Evolutionary conservation across 2,888 invertebrate genomes (phyloP).

Genomic region (Scotopteryx bipunctaria): DNA sequence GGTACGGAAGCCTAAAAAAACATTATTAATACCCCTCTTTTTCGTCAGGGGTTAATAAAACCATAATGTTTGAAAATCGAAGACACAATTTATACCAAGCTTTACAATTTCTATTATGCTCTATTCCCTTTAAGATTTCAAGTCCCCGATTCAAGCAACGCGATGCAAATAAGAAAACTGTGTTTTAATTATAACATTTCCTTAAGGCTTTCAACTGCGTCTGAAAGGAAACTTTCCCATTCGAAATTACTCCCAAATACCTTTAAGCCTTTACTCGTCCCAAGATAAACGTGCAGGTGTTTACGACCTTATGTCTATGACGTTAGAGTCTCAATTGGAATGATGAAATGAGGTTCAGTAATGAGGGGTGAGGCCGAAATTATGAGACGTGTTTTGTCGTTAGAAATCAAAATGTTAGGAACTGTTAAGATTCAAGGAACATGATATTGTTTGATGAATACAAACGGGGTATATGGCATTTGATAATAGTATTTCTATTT

Average conservation of each 20-base stretch:
- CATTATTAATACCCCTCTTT: too few relatives aligned
- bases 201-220: constrained; percentile 45
- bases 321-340: constrained; percentile 30
- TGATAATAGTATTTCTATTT: background rate
- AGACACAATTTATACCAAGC: too few relatives aligned
- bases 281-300: constrained; percentile 14
- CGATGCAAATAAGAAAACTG: constrained; percentile 39
- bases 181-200: constrained; percentile 60
- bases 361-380: constrained; percentile 55
- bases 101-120: too few relatives aligned
- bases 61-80: too few relatives aligned
- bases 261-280: constrained; percentile 39
- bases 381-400: constrained; percentile 74
- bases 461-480: constrained; percentile 45
- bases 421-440: constrained; percentile 46
- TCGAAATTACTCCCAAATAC: constrained; percentile 59
- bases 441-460: constrained; percentile 25
- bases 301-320: constrained; percentile 28
- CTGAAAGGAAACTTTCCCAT: constrained; percentile 54
- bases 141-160: constrained; percentile 31
- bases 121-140: too few relatives aligned
- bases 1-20: too few relatives aligned
- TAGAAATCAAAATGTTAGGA: constrained; percentile 76
- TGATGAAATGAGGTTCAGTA: constrained; percentile 34
- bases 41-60: too few relatives aligned